Percentiles rank a stretch among this genome's conserved stretches.
These are phyloP conservation scores for Chionomys nivalis DNA, from an alignment of 2,113 vertebrate genomes.

Conservation along the genomic window DNA sequence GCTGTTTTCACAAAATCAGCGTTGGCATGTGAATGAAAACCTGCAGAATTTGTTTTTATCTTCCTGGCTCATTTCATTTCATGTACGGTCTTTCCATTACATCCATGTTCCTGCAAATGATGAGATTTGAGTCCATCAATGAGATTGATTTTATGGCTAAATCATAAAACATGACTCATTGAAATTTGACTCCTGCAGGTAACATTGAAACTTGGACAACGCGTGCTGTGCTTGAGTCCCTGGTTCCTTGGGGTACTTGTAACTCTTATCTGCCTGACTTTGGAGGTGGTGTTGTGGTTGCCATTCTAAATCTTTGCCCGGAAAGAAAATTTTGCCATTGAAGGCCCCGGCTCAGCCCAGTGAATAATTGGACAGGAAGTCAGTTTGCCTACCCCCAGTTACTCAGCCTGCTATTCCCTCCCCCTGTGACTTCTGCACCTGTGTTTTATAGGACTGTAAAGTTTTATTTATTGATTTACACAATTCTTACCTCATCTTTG, in stretches of 20 bases:
- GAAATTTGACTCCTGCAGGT: neutral
- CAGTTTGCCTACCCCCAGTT: neutral
- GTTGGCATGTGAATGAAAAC: neutral
- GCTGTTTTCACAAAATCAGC: neutral
- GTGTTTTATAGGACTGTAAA: conserved; percentile 54
- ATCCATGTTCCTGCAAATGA: neutral
- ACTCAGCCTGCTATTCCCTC: neutral
- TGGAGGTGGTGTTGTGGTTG: conserved; percentile 11
- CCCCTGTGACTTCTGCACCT: neutral
- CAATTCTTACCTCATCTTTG: conserved; percentile 3
- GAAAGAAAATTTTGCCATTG: conserved; percentile 31
- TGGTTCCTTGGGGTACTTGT: neutral
- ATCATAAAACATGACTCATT: neutral
- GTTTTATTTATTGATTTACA: conserved; percentile 32
- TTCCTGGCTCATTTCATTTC: neutral
- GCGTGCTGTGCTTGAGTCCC: neutral
- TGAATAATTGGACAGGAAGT: conserved; percentile 43
- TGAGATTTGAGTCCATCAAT: neutral
- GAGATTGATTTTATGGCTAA: neutral
- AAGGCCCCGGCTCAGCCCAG: neutral
- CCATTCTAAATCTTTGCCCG: conserved; percentile 32
- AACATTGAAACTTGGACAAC: neutral
- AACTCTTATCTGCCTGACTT: conserved; percentile 31
- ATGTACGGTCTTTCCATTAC: neutral
- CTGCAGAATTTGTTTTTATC: neutral